Conservation (phyloP, 2,888 invertebrate species). For the Mamestra brassicae region DNA sequence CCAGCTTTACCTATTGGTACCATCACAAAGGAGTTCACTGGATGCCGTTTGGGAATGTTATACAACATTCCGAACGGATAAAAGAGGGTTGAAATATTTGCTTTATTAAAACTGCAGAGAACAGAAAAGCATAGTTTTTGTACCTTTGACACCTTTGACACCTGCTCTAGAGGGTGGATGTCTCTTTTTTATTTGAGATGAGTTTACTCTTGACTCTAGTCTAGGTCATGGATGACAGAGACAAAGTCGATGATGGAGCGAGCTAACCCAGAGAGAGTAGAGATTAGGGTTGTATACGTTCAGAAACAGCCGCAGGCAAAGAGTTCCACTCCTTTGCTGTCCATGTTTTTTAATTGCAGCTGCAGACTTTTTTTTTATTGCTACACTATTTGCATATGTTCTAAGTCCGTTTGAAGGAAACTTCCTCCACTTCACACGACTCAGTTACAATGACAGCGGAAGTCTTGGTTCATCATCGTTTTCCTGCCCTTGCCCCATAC, state of each 20-base stretch:
- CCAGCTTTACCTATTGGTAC: not conserved
- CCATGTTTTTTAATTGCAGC: no score
- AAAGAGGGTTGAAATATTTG: not conserved
- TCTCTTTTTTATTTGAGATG: no score
- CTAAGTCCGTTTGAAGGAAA: not conserved
- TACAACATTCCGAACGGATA: constrained; percentile 1
- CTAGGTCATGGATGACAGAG: no score
- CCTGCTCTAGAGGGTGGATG: no score
- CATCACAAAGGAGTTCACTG: constrained; percentile 33
- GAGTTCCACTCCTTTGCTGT: no score
- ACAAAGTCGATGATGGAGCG: no score
- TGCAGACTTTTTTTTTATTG: not conserved
- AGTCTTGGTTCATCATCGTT: not conserved
- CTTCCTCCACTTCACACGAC: not conserved
- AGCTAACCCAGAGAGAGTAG: no score
- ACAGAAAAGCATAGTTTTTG: not conserved
- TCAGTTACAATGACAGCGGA: not conserved
- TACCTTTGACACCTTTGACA: not conserved
- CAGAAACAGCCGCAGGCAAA: no score
- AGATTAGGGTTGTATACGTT: no score
- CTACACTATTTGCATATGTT: no score
- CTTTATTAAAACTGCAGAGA: constrained; percentile 10
- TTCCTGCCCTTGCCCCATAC: no score
- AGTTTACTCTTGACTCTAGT: no score
- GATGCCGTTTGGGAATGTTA: constrained; percentile 24